Evolutionary conservation across 2,797 vertebrate species (phyloP).

Genomic region (Coracias cyanogaster): DNA sequence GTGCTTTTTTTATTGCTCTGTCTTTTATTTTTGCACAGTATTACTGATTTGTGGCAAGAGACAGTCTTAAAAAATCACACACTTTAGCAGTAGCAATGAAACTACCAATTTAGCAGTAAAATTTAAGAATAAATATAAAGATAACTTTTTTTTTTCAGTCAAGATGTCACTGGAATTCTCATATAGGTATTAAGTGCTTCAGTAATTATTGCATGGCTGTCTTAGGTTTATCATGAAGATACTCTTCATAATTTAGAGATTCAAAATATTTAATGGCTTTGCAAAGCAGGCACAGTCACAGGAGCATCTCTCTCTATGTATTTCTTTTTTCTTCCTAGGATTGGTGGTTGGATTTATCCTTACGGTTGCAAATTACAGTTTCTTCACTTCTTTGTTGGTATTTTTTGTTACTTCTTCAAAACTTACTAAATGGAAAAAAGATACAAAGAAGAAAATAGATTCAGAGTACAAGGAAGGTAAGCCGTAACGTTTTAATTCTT

Average conservation of each 20-base stretch:
- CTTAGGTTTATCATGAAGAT: not conserved
- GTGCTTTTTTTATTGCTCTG: not conserved
- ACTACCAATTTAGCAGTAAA: not conserved
- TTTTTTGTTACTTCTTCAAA: slow-evolving; percentile 94
- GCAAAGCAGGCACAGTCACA: not conserved
- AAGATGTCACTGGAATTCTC: not conserved
- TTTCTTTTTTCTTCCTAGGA: slow-evolving; percentile 71
- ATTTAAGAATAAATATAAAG: not conserved
- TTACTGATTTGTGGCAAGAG: not conserved
- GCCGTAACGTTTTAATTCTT: not conserved
- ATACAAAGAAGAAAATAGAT: slow-evolving; percentile 88
- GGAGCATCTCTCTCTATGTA: not conserved
- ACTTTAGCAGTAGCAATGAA: not conserved
- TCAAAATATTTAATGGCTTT: not conserved
- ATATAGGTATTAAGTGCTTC: not conserved
- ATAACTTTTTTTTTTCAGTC: not conserved
- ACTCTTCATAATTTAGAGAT: not conserved
- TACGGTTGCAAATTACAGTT: slow-evolving; percentile 94
- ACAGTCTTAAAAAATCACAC: not conserved
- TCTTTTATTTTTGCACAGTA: not conserved
- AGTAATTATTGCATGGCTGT: not conserved
- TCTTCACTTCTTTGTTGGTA: slow-evolving; percentile 88
- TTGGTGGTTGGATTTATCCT: slow-evolving; percentile 93
- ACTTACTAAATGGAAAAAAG: slow-evolving; percentile 92
- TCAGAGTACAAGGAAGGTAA: slow-evolving; percentile 95